phyloP scores from a whole-genome alignment of 2,888 invertebrate genomes.

The Cantharis rufa region DNA sequence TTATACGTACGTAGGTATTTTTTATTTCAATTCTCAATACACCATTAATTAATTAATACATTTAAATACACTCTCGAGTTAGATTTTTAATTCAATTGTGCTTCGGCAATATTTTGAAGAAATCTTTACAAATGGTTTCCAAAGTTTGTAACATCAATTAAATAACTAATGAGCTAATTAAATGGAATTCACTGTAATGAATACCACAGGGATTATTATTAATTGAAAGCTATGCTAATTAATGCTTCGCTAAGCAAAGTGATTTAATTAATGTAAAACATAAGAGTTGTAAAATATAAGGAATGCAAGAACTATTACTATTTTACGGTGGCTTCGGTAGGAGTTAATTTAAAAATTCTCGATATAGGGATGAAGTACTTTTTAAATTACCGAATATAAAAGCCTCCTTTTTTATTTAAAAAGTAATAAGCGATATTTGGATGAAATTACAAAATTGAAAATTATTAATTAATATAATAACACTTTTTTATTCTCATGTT shows the following conservation, averaged over 20 bases:
- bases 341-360: neutral
- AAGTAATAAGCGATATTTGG: neutral
- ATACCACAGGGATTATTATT: conserved; percentile 51
- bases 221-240: conserved; percentile 48
- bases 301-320: neutral
- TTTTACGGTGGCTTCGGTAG: neutral
- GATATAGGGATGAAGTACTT: neutral
- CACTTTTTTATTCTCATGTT: neutral
- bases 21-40: neutral
- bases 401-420: neutral
- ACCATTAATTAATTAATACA: neutral
- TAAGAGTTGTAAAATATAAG: conserved; percentile 17
- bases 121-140: conserved; percentile 34
- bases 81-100: conserved; percentile 23
- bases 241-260: conserved; percentile 36
- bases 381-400: neutral
- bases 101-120: conserved; percentile 30
- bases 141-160: conserved; percentile 58
- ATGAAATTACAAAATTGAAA: neutral
- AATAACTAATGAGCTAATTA: conserved; percentile 60
- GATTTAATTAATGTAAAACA: conserved; percentile 34
- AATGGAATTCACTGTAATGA: conserved; percentile 59
- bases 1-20: neutral
- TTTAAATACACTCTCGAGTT: neutral
- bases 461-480: neutral